Evolutionary conservation across 2,888 invertebrate species (phyloP).

Genomic region (Eupithecia subumbrata): DNA sequence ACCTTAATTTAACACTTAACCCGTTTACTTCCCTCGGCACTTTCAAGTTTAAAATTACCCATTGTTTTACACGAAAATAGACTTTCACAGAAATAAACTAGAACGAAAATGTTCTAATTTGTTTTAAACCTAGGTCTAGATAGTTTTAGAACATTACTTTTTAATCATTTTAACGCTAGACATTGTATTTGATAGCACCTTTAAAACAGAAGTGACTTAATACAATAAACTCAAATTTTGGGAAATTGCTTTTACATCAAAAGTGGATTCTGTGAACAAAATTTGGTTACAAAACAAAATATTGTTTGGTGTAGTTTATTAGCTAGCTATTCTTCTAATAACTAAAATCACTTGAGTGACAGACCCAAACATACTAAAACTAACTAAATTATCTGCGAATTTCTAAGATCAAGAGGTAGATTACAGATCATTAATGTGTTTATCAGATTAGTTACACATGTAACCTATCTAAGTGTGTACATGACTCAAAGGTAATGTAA

Average conservation of each 20-base stretch:
- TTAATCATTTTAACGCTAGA: not conserved
- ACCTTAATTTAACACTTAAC: conserved; percentile 3
- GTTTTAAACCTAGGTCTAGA: not conserved
- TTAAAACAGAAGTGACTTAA: not conserved
- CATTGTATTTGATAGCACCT: not conserved
- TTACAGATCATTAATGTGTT: not conserved
- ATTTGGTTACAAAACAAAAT: not conserved
- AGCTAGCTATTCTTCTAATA: no score
- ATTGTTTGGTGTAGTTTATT: no score
- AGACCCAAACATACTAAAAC: not conserved
- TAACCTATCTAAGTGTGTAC: not conserved
- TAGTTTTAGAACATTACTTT: not conserved
- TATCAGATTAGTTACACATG: not conserved
- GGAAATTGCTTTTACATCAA: not conserved
- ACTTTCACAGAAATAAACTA: not conserved
- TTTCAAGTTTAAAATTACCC: conserved; percentile 4
- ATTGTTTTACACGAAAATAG: not conserved
- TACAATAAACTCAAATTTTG: not conserved
- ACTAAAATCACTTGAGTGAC: not conserved
- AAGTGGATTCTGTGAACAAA: not conserved
- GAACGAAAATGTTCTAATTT: not conserved
- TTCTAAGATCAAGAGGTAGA: not conserved
- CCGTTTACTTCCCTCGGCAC: not conserved
- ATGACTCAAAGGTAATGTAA: not conserved
- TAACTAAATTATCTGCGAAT: not conserved